Conservation (phyloP, 2,797 vertebrate genomes). For the Sebastiscus tertius region DNA sequence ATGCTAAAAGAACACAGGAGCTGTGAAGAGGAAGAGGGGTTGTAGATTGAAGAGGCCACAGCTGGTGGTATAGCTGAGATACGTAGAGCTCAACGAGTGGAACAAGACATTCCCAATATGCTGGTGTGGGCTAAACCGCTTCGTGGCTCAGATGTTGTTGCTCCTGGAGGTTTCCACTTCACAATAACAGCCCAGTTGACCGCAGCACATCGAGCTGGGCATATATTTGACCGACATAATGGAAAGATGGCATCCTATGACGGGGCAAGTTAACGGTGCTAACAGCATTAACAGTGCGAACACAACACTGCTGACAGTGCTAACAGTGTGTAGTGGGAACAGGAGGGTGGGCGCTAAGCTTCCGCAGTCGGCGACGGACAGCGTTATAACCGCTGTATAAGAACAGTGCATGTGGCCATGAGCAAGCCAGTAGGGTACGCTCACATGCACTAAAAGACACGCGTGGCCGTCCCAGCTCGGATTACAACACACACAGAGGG, state of each 20-base stretch:
- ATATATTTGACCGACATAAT: neutral
- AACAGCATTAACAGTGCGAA: too few relatives aligned
- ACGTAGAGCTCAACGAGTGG: neutral
- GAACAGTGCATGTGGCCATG: accelerated
- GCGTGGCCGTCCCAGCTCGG: too few relatives aligned
- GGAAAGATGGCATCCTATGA: neutral
- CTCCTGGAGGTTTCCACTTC: neutral
- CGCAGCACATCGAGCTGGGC: neutral
- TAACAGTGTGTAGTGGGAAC: too few relatives aligned
- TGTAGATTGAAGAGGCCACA: neutral
- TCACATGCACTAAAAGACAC: too few relatives aligned
- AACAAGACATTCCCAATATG: neutral
- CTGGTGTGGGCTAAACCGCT: neutral
- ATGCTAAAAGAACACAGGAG: neutral
- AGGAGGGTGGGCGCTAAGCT: too few relatives aligned
- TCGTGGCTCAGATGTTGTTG: neutral
- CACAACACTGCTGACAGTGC: too few relatives aligned
- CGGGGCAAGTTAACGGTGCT: neutral
- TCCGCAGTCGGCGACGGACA: accelerated
- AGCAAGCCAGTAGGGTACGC: too few relatives aligned
- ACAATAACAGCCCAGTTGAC: neutral
- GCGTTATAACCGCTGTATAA: too few relatives aligned
- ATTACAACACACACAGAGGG: too few relatives aligned
- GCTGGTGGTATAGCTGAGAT: neutral
- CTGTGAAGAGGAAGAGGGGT: neutral